Conservation (phyloP, 2,888 invertebrate genomes). For the Catocala nupta region DNA sequence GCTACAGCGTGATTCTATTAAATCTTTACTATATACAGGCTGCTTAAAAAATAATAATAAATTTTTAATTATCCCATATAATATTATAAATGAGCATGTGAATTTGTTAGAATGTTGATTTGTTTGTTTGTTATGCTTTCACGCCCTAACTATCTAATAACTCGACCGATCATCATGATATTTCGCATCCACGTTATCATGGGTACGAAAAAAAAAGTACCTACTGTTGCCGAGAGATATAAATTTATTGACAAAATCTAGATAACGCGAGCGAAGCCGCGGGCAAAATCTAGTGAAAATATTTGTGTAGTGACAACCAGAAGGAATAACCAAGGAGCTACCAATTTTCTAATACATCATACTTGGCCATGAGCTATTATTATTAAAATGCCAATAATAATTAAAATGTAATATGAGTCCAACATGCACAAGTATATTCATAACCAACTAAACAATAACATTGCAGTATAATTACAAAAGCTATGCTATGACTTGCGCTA, state of each 20-base stretch:
- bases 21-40: not conserved
- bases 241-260: no score
- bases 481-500: slow-evolving; percentile 21
- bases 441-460: slow-evolving; percentile 15
- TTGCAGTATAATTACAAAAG: slow-evolving; percentile 37
- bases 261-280: no score
- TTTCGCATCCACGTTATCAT: no score
- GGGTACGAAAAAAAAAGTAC: no score
- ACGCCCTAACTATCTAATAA: no score
- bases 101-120: no score
- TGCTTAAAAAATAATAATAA: slow-evolving; percentile 7
- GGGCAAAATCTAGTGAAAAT: no score
- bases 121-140: no score
- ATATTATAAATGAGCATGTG: no score
- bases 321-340: not conserved
- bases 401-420: not conserved
- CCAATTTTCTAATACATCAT: not conserved
- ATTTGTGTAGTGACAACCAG: no score
- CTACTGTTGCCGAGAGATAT: no score
- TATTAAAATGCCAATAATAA: not conserved
- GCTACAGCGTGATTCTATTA: not conserved
- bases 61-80: slow-evolving; percentile 1
- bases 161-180: no score
- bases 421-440: slow-evolving; percentile 12
- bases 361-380: not conserved